These are phyloP conservation scores for Myotis vivesi DNA, from an alignment of 2,797 vertebrate species.

Conservation along the genomic window DNA sequence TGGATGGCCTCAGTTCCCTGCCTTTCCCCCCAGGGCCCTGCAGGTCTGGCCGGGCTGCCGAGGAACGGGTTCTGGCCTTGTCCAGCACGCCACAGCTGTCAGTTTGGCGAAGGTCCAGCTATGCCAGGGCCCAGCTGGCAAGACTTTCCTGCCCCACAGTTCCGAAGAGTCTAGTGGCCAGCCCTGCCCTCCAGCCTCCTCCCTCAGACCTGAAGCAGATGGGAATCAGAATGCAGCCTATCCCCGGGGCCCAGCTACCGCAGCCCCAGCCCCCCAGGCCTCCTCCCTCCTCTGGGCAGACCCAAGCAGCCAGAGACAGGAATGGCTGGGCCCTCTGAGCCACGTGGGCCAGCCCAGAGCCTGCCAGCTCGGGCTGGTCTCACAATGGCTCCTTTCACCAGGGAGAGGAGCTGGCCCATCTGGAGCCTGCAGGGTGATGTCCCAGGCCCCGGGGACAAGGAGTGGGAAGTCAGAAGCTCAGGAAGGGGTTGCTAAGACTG, in stretches of 20 bases:
- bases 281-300: background rate
- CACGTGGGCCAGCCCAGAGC: constrained; percentile 12
- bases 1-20: background rate
- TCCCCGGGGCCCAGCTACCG: background rate
- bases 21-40: background rate
- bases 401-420: constrained; percentile 3
- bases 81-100: background rate
- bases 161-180: background rate
- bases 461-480: background rate
- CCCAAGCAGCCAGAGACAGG: background rate
- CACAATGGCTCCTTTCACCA: constrained; percentile 75
- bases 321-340: background rate
- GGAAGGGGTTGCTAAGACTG: background rate
- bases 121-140: background rate
- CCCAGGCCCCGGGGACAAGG: background rate
- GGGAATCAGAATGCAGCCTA: background rate
- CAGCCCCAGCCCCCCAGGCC: background rate
- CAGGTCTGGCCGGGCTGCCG: background rate
- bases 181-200: background rate
- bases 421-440: background rate
- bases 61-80: background rate
- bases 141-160: background rate
- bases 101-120: background rate
- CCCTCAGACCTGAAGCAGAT: background rate
- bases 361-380: constrained; percentile 33